These are phyloP conservation scores for Ganaspis brasiliensis DNA, from an alignment of 2,888 invertebrate species.

Conservation along the genomic window DNA sequence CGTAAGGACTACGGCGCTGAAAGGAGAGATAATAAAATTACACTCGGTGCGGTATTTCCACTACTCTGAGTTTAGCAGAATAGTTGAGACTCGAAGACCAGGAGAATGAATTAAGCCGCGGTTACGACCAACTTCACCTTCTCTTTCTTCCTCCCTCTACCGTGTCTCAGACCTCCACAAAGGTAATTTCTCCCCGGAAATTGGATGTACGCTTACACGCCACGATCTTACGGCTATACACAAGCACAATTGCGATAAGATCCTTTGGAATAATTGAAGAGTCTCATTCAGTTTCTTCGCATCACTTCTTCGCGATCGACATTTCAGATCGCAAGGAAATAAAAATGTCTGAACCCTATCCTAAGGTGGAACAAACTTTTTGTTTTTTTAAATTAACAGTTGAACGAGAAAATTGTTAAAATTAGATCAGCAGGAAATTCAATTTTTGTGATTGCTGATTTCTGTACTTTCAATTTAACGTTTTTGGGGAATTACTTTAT, in stretches of 20 bases:
- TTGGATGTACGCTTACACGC: constrained; percentile 71
- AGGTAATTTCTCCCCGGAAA: constrained; percentile 76
- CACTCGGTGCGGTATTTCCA: constrained; percentile 55
- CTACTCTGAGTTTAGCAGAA: constrained; percentile 49
- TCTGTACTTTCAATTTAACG: too few species aligned
- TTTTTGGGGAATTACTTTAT: too few species aligned
- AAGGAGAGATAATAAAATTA: constrained; percentile 61
- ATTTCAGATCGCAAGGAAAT: constrained; percentile 15
- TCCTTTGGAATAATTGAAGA: constrained; percentile 49
- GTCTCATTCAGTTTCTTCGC: constrained; percentile 45
- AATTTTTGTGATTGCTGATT: too few species aligned
- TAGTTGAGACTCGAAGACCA: constrained; percentile 38
- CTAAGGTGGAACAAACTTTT: too few species aligned
- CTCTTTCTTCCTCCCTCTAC: constrained; percentile 42
- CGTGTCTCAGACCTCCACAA: constrained; percentile 51
- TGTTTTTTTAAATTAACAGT: too few species aligned
- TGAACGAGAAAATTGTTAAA: too few species aligned
- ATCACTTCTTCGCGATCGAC: constrained; percentile 48
- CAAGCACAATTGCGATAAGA: constrained; percentile 49
- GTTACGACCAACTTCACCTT: constrained; percentile 48
- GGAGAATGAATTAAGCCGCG: constrained; percentile 48
- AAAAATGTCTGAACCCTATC: background rate
- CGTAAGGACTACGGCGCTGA: constrained; percentile 38
- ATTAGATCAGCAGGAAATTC: too few species aligned
- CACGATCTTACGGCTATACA: constrained; percentile 46